Base-by-base conservation (phyloP, 2,888 invertebrate species). In the Folsomia manolachei region DNA sequence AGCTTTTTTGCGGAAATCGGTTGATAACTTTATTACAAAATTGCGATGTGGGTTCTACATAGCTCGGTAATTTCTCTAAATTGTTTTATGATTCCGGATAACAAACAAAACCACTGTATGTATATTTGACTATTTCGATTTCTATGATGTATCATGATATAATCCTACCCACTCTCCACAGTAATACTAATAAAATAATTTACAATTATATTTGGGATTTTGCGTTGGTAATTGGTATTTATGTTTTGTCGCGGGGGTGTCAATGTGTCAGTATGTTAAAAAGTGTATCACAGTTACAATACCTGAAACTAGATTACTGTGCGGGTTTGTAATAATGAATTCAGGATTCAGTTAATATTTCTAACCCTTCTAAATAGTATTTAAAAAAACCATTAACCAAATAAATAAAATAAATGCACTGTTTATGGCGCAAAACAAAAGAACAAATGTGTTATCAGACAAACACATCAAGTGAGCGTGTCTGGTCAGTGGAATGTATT, bases 241-340 rank as follows among this genome's bases (percentile, higher is more conserved):
- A 67, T 52, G 27, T 56, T 14, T 27, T 65, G 11, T 56, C 11
- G 39, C 27, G 63, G 26, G 11, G 2, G 23, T 51, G 23, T 51
- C 52, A 65, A 65, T 39, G 65, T 51, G 56, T 56, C 56, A 56
- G 4, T 21, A 56, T 19, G 19, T 56, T 56, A 56, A 56, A 56
- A 56, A 56, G 23, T 52, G 53, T 21, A 26, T 65, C 53, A 52
- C 53, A 7, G 2, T 52, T 52, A 14, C 51, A 52, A 67, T 53
- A 53, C 53, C 52, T 21, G 26, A 53, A 53, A 9, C n/a, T 67
- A 7, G 14, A 9, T 52, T 39, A 14, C 39, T 39, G 14, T 39
- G 39, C 39, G 4, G 39, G 7, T 39, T n/a, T n/a, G n/a, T n/a
- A n/a, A n/a, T n/a, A n/a, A n/a, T n/a, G n/a, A n/a, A n/a, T n/a